Evolutionary conservation across 2,888 invertebrate species (phyloP).

Genomic region (Hydrotaea diabolus): DNA sequence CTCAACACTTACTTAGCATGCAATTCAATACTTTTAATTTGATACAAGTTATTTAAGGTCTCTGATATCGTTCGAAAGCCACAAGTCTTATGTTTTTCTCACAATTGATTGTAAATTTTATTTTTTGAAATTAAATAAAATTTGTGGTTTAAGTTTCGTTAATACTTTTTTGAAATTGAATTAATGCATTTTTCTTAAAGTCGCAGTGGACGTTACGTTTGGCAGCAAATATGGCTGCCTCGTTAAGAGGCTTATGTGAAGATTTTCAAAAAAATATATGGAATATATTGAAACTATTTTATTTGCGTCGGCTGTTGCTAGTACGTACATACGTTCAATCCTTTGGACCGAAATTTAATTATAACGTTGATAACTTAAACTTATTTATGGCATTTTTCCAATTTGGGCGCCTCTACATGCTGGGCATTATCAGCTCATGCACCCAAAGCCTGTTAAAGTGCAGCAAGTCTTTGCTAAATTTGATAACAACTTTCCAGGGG

Average conservation of each 20-base stretch:
- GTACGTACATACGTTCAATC: constrained; percentile 3
- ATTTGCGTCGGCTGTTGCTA: background rate
- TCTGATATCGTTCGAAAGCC: no score
- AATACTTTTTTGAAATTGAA: no score
- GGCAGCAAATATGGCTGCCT: no score
- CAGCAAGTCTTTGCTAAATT: background rate
- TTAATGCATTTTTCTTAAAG: no score
- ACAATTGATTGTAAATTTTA: no score
- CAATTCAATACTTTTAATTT: no score
- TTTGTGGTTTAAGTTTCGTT: no score
- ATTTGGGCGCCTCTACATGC: background rate
- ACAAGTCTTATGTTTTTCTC: no score
- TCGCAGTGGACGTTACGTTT: no score
- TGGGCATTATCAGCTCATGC: constrained; percentile 12
- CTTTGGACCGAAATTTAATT: constrained; percentile 5
- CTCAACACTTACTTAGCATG: no score
- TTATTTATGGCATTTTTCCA: constrained; percentile 46
- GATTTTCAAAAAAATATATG: background rate
- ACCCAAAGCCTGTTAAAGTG: constrained; percentile 5
- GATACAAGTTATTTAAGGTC: no score
- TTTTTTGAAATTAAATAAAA: no score
- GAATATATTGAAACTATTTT: background rate
- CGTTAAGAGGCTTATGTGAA: constrained; percentile 16
- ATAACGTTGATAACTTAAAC: constrained; percentile 31
- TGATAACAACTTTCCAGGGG: background rate